Evolutionary conservation across 2,113 vertebrate species (phyloP).

Genomic region (Alces alces): DNA sequence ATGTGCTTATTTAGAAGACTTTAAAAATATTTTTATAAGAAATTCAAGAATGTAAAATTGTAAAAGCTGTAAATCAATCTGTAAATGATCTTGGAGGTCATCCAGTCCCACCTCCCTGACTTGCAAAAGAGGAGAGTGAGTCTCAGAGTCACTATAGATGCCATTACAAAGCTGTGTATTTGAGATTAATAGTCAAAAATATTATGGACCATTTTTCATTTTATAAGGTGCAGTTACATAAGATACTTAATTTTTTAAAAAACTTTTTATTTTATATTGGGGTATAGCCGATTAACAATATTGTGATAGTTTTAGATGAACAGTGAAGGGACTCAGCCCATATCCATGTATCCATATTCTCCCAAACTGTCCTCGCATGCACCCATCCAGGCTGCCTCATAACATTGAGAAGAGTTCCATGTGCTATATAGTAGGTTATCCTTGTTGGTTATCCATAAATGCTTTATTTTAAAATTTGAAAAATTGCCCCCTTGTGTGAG

Average conservation of each 20-base stretch:
- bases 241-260: not conserved
- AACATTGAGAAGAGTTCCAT: not conserved
- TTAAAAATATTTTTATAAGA: not conserved
- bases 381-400: not conserved
- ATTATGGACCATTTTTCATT: not conserved
- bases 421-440: not conserved
- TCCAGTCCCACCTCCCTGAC: not conserved
- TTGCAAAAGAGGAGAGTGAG: not conserved
- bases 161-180: not conserved
- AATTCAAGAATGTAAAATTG: not conserved
- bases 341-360: not conserved
- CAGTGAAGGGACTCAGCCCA: not conserved
- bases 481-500: not conserved
- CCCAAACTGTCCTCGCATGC: not conserved
- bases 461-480: not conserved
- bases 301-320: not conserved
- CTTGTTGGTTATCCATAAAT: not conserved
- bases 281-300: not conserved
- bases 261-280: not conserved
- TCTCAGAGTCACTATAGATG: not conserved
- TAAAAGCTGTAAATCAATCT: not conserved
- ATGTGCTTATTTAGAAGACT: not conserved
- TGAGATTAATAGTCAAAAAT: not conserved
- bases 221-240: not conserved
- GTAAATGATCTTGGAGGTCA: not conserved